Percentiles rank a stretch among this genome's conserved stretches.
phyloP scores from a whole-genome alignment of 2,797 vertebrate genomes.

The Pogonophryne albipinna region DNA sequence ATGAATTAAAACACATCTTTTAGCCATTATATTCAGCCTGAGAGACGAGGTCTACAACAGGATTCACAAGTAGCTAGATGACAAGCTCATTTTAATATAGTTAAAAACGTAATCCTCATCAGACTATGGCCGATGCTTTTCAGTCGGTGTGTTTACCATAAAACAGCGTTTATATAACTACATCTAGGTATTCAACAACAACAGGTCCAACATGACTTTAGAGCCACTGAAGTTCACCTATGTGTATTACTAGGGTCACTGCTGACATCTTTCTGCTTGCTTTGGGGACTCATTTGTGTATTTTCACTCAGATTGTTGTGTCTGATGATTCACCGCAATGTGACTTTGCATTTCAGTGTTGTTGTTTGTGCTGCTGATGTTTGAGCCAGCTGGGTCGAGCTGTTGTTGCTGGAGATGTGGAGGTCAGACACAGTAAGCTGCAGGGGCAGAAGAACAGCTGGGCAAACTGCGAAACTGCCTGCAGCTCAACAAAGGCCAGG shows the following conservation, averaged over 20 bases:
- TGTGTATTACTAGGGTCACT: not conserved
- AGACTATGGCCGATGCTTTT: no score
- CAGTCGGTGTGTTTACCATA: no score
- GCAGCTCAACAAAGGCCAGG: constrained; percentile 59
- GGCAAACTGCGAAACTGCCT: constrained; percentile 50
- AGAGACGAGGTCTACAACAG: no score
- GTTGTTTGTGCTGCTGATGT: constrained; percentile 50
- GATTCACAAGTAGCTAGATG: no score
- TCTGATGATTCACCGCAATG: constrained; percentile 52
- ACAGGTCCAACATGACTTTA: not conserved
- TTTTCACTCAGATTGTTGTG: constrained; percentile 37
- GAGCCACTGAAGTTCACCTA: constrained; percentile 20
- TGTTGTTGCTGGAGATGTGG: constrained; percentile 63
- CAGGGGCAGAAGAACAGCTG: constrained; percentile 76
- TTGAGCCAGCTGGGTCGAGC: constrained; percentile 70
- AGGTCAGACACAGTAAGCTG: constrained; percentile 72
- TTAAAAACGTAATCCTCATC: no score
- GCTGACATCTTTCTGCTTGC: constrained; percentile 13
- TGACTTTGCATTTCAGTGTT: constrained; percentile 53
- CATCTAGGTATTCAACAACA: no score
- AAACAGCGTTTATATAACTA: no score
- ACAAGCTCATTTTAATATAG: no score
- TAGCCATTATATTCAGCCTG: not conserved
- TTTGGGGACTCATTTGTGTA: constrained; percentile 32
- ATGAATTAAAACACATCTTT: not conserved